Percentiles rank a stretch among this genome's conserved stretches.
Conservation (phyloP, 1,140 invertebrate genomes). For the Triops longicaudatus region DNA sequence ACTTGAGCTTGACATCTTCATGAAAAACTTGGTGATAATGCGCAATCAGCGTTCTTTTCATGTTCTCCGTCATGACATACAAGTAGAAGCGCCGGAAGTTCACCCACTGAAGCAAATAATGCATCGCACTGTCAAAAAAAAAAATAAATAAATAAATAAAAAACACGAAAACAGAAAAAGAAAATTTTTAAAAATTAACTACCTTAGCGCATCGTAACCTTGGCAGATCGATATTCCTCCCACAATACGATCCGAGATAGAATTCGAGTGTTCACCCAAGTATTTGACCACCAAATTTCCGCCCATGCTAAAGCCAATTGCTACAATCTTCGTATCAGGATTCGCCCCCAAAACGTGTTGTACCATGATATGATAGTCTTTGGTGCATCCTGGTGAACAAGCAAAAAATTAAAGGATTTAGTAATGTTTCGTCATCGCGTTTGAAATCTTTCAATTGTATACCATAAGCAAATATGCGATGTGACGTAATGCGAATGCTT, state of each 20-base stretch:
- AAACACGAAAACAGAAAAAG: conserved; percentile 26
- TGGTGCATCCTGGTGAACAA: conserved; percentile 60
- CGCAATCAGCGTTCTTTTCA: conserved; percentile 69
- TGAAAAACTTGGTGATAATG: conserved; percentile 66
- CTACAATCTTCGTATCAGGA: conserved; percentile 63
- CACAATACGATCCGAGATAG: conserved; percentile 59
- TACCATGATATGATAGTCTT: conserved; percentile 73
- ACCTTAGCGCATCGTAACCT: conserved; percentile 82
- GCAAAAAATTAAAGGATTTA: conserved; percentile 28
- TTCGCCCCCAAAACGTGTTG: conserved; percentile 59
- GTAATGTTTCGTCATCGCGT: conserved; percentile 22
- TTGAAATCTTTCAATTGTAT: conserved; percentile 34
- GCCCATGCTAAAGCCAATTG: conserved; percentile 82
- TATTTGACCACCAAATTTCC: conserved; percentile 84
- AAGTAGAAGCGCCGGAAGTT: conserved; percentile 78
- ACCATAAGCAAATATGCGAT: conserved; percentile 86
- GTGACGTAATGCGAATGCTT: conserved; percentile 73
- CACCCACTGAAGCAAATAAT: conserved; percentile 72
- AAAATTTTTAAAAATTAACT: conserved; percentile 36
- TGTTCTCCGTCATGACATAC: conserved; percentile 86
- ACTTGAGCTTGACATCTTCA: conserved; percentile 58
- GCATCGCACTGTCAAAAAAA: conserved; percentile 53
- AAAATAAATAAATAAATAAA: conserved; percentile 27
- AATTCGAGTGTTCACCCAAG: conserved; percentile 60
- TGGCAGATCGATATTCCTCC: conserved; percentile 84